A percentile compares a stretch with the other conserved stretches of the same genome.
Evolutionary conservation across 2,113 vertebrate genomes (phyloP).

Genomic region (Eulemur rufifrons): DNA sequence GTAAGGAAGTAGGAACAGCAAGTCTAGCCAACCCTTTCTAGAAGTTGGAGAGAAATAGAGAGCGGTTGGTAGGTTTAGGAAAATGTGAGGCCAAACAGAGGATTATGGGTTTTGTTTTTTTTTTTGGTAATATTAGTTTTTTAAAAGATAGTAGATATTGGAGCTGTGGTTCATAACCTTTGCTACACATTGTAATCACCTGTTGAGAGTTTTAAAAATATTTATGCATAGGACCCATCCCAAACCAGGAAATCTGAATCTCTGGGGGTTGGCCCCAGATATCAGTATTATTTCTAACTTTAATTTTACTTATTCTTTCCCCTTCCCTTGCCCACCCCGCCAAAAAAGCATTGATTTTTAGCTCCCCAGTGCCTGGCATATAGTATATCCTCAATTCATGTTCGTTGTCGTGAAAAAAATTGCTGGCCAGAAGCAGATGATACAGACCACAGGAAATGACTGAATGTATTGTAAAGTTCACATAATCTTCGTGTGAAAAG

Average conservation of each 20-base stretch:
- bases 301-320: not conserved
- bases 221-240: not conserved
- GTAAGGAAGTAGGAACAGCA: not conserved
- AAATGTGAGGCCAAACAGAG: not conserved
- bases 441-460: not conserved
- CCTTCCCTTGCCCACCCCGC: too few relatives aligned
- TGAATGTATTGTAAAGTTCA: not conserved
- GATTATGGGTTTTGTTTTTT: not conserved
- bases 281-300: not conserved
- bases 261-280: not conserved
- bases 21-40: not conserved
- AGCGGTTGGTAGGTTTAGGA: not conserved
- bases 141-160: slow-evolving; percentile 18
- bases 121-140: not conserved
- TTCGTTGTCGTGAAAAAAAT: not conserved
- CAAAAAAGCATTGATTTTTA: not conserved
- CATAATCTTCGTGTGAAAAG: not conserved
- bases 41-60: not conserved
- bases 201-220: not conserved
- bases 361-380: not conserved
- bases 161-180: not conserved
- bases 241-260: not conserved
- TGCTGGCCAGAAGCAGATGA: not conserved
- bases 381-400: not conserved
- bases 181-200: not conserved